Evolutionary conservation across 2,113 vertebrate species (phyloP).

Genomic region (Bungarus multicinctus): DNA sequence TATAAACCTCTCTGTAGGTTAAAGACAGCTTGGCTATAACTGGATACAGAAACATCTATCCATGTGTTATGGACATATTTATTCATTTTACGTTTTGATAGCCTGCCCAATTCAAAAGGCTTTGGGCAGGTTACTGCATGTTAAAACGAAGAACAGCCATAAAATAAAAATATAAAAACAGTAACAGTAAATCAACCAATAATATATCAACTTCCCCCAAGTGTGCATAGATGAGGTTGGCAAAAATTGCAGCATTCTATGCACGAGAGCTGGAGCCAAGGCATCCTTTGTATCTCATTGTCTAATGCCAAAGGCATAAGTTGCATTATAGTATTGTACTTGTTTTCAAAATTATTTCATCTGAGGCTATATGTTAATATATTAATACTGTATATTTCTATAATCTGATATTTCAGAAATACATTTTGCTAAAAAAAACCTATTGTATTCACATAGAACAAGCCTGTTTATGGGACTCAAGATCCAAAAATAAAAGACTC

Average conservation of each 20-base stretch:
- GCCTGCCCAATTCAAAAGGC: not conserved
- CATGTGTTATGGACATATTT: not conserved
- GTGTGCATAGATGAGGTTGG: not conserved
- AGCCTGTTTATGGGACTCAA: not conserved
- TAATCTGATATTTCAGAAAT: not conserved
- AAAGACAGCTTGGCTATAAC: not conserved
- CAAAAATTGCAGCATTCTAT: not conserved
- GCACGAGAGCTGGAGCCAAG: not conserved
- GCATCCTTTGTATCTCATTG: not conserved
- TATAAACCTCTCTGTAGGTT: not conserved
- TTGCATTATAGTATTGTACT: not conserved
- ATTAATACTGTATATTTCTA: not conserved
- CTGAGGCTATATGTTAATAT: not conserved
- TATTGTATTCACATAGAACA: not conserved
- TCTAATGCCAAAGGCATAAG: slow-evolving; percentile 12
- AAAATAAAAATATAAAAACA: not conserved
- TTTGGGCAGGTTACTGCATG: not conserved
- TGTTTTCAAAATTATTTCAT: not conserved
- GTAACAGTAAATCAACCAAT: not conserved
- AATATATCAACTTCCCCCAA: not conserved
- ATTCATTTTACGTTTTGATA: not conserved
- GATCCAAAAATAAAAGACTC: not conserved
- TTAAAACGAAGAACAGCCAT: not conserved
- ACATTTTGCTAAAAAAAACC: not conserved
- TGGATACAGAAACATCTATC: not conserved